Evolutionary conservation across 2,797 vertebrate genomes (phyloP).

Genomic region (Syndactyla subalaris): DNA sequence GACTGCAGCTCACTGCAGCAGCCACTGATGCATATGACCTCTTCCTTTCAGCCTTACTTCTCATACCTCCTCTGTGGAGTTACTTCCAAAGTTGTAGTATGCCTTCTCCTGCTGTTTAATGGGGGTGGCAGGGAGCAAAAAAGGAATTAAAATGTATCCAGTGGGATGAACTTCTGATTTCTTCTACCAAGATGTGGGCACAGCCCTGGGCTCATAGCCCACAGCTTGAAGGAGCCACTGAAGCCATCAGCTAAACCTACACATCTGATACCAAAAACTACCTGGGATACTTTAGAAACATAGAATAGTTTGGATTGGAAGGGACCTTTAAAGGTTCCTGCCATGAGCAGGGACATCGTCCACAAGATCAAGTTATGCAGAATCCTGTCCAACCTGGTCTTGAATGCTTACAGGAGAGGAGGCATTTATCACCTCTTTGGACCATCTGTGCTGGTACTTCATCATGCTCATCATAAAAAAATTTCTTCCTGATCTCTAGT

Average conservation of each 20-base stretch:
- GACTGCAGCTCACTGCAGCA: neutral
- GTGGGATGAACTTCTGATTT: neutral
- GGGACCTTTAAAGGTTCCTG: neutral
- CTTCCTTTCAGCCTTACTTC: neutral
- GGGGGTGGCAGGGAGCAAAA: neutral
- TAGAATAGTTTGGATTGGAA: neutral
- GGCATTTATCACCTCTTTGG: neutral
- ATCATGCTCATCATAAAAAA: accelerated
- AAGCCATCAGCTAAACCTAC: neutral
- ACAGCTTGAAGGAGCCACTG: neutral
- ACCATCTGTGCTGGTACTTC: neutral
- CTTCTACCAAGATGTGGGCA: neutral
- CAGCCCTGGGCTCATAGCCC: neutral
- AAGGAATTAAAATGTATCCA: neutral
- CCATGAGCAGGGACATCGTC: neutral
- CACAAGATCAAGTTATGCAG: neutral
- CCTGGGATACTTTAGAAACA: neutral
- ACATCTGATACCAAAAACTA: neutral
- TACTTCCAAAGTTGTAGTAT: neutral
- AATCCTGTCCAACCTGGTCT: neutral
- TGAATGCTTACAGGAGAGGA: neutral
- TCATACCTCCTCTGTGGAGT: neutral
- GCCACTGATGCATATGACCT: neutral
- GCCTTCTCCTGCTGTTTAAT: neutral
- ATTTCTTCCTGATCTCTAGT: neutral